Percentiles rank a stretch among this genome's conserved stretches.
Evolutionary conservation across 2,797 vertebrate species (phyloP).

Genomic region (Chaenodraco wilsoni): DNA sequence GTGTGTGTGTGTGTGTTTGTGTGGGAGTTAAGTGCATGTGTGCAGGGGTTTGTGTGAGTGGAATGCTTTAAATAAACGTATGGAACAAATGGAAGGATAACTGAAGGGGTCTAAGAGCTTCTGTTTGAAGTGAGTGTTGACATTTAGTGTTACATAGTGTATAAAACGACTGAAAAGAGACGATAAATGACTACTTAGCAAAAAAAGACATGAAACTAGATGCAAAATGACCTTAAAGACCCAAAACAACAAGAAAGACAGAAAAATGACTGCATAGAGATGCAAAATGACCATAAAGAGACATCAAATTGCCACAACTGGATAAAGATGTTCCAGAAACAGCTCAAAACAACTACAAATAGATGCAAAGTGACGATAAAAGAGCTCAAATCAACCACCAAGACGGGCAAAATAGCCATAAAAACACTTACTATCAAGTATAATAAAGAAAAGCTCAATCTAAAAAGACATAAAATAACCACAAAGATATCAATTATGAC

Average conservation of each 20-base stretch:
- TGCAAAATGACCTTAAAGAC: background rate
- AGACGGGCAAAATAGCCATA: too few relatives aligned
- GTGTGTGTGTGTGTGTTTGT: slow-evolving; percentile 1
- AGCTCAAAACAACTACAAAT: too few relatives aligned
- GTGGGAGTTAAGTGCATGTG: background rate
- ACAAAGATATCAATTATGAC: background rate
- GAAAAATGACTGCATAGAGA: background rate
- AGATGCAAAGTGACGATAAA: too few relatives aligned
- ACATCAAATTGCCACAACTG: too few relatives aligned
- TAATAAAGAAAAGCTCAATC: too few relatives aligned
- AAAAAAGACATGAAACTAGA: too few relatives aligned
- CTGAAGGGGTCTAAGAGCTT: background rate
- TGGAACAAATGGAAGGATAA: background rate
- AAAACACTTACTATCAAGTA: too few relatives aligned
- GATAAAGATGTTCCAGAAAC: background rate
- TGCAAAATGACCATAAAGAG: background rate
- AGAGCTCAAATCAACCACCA: too few relatives aligned
- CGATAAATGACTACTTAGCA: too few relatives aligned
- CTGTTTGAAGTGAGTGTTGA: background rate
- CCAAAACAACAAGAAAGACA: background rate
- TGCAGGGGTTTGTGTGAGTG: slow-evolving; percentile 10
- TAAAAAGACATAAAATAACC: background rate
- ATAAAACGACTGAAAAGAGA: background rate
- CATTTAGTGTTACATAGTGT: background rate
- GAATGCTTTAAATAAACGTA: slow-evolving; percentile 14